Percentiles rank a stretch among this genome's conserved stretches.
Conservation (phyloP, 2,797 vertebrate genomes). For the Chiropotes sagulatus region DNA sequence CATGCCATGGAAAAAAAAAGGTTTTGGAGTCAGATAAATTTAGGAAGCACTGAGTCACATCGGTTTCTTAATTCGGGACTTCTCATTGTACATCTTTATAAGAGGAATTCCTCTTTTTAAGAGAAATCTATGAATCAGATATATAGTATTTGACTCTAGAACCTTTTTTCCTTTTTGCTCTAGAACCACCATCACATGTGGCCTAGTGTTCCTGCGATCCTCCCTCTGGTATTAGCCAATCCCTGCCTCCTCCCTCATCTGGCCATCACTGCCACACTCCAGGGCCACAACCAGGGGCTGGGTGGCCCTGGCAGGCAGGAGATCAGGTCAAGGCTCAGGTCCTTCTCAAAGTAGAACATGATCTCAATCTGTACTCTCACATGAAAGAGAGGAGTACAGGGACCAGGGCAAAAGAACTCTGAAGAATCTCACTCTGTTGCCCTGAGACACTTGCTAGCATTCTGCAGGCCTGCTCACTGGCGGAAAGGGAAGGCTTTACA, state of each 20-base stretch:
- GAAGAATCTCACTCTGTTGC: not conserved
- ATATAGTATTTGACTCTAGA: not conserved
- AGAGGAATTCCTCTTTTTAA: not conserved
- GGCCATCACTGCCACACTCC: not conserved
- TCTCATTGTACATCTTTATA: not conserved
- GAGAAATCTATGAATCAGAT: not conserved
- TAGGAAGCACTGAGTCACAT: not conserved
- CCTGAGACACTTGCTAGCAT: not conserved
- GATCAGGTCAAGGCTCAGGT: not conserved
- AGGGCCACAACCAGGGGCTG: not conserved
- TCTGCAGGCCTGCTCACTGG: not conserved
- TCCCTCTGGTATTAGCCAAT: not conserved
- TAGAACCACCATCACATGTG: not conserved
- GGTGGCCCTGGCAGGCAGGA: not conserved
- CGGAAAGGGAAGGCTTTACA: not conserved
- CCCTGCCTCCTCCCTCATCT: not conserved
- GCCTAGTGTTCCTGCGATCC: not conserved
- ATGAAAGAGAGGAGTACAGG: not conserved
- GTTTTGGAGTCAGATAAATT: not conserved
- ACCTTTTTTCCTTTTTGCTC: not conserved
- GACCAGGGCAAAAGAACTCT: not conserved
- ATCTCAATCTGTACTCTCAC: not conserved
- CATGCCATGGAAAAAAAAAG: not conserved
- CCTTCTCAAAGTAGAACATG: not conserved
- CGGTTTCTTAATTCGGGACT: slow-evolving; percentile 8